phyloP scores from a whole-genome alignment of 2,888 invertebrate genomes.

The Phasia obesa region DNA sequence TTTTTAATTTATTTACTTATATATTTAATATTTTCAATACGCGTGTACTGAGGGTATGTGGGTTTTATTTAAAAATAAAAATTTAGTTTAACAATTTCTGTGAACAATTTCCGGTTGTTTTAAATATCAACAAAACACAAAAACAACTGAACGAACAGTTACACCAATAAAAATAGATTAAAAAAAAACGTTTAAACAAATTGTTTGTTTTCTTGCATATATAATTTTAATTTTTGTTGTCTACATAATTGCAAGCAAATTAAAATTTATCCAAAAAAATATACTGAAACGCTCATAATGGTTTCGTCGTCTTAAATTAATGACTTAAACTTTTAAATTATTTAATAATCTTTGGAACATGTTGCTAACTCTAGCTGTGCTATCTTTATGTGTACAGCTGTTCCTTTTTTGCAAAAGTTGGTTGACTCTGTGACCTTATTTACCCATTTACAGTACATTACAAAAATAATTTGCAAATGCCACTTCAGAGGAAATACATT shows the following conservation, averaged over 20 bases:
- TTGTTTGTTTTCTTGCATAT: neutral
- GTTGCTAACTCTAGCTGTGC: neutral
- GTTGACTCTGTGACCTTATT: conserved; percentile 78
- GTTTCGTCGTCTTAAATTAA: too few relatives aligned
- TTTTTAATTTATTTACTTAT: conserved; percentile 11
- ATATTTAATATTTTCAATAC: neutral
- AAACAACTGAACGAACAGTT: conserved; percentile 33
- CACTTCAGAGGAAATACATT: neutral
- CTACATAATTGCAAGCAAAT: too few relatives aligned
- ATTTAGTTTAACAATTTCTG: conserved; percentile 29
- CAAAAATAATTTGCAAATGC: neutral
- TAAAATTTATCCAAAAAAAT: too few relatives aligned
- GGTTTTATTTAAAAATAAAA: neutral
- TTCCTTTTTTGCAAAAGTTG: conserved; percentile 73
- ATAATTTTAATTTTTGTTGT: neutral
- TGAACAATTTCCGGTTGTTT: conserved; percentile 58
- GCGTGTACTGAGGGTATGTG: neutral
- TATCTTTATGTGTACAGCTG: conserved; percentile 1
- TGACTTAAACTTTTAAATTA: too few relatives aligned
- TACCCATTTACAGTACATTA: conserved; percentile 4
- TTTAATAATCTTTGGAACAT: neutral
- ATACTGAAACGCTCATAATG: too few relatives aligned
- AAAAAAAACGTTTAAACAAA: neutral
- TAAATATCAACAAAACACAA: conserved; percentile 24
- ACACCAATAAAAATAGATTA: neutral